Base-by-base conservation (phyloP, 2,797 vertebrate species). In the Semotilus atromaculatus region DNA sequence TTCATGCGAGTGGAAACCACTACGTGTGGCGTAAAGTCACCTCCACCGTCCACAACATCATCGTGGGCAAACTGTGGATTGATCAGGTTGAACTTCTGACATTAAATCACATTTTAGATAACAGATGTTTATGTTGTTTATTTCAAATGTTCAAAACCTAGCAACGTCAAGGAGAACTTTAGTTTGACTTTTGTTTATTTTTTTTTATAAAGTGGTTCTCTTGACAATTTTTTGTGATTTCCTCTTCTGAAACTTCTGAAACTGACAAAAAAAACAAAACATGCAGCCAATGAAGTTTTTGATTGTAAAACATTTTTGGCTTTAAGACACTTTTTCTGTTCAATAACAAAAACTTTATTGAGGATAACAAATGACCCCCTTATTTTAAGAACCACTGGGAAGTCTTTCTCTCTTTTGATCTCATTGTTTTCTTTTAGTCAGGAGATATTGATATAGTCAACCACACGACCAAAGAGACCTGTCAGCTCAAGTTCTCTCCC, bases 1-100 rank as follows among this genome's bases (percentile, higher is more conserved):
- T 99, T 86, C 96, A 98, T 82, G 93, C 95, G 90, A 98, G 95
- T 0, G 97, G 98, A 84, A 98, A 99, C 89, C 98, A 99, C 93
- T 99, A 99, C 0, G 95, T 99, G 73, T 99, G 98, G 98, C 96
- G 96, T 88, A 99, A 99, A 88, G 97, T 98, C 93, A 99, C 98
- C 60, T 99, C 98, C n/a, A 99, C 98, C 0, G 98, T 99, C 83
- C 98, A 99, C 93, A 99, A 99, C 93, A 99, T 99, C 94, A 99
- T 99, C 0, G 98, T 99, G 91, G 98, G 98, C 90, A 99, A 98
- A 90, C 96, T 99, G 88, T 99, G 98, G 98, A 99, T 99, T 0
- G 98, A 99, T 92, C 98, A 99, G 98, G 98, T 98, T 26, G 73
- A 95, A 90, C 83, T 82, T 38, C 72, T 40, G 38, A 26, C 3